Evolutionary conservation across 2,113 vertebrate species (phyloP).

Genomic region (Rhodinocichla rosea): DNA sequence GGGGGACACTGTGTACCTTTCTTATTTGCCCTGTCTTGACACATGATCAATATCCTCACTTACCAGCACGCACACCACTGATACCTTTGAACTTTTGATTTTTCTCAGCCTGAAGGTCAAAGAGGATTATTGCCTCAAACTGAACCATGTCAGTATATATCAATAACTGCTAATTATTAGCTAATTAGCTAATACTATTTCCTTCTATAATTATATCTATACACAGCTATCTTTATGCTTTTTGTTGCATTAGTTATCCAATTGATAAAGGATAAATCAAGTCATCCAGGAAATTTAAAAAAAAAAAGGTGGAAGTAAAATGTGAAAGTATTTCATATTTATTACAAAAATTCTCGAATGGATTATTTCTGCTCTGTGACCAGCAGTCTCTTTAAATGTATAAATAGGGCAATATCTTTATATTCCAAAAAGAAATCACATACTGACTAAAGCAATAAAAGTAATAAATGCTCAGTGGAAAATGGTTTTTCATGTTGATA

Average conservation of each 20-base stretch:
- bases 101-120: neutral
- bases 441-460: neutral
- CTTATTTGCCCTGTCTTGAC: neutral
- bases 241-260: neutral
- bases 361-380: neutral
- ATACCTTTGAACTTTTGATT: neutral
- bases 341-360: neutral
- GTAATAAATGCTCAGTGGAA: neutral
- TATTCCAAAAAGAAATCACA: neutral
- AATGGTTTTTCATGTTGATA: neutral
- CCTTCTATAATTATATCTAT: neutral
- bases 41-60: neutral
- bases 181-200: neutral
- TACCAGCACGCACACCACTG: accelerated
- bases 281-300: neutral
- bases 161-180: neutral
- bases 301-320: neutral
- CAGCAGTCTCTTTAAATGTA: neutral
- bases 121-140: neutral
- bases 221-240: neutral
- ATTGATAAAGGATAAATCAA: neutral
- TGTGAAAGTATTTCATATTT: neutral
- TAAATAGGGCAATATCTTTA: neutral
- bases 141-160: neutral
- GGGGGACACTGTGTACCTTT: neutral